Conservation (phyloP, 2,113 vertebrate genomes). For the Charadrius vociferus region DNA sequence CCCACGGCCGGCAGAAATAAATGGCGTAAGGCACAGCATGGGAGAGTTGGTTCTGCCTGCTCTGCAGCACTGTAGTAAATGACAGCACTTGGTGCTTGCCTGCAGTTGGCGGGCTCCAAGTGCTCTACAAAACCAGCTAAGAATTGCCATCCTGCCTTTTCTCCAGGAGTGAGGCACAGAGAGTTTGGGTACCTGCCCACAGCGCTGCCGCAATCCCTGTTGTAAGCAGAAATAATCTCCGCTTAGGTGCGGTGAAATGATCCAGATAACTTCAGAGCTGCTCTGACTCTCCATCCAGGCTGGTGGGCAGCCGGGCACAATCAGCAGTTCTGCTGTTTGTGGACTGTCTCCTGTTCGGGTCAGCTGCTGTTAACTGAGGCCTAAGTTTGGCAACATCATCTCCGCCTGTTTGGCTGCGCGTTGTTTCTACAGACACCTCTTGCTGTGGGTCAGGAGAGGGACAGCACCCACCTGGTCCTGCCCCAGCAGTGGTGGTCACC, state of each 20-base stretch:
- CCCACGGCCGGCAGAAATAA: not conserved
- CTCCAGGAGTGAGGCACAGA: not conserved
- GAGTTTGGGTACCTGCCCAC: not conserved
- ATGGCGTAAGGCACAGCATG: not conserved
- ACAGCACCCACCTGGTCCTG: not conserved
- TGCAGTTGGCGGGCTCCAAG: not conserved
- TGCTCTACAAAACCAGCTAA: not conserved
- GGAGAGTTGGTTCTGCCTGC: not conserved
- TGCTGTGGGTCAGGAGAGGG: too few relatives aligned
- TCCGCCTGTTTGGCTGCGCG: not conserved
- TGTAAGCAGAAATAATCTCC: not conserved
- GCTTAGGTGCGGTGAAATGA: accelerated
- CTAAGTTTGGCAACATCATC: not conserved
- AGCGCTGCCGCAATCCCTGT: accelerated
- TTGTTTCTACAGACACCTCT: not conserved
- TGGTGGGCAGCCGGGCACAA: accelerated
- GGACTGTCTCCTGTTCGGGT: accelerated
- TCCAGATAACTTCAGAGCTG: not conserved
- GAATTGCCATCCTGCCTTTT: not conserved
- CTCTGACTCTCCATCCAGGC: not conserved
- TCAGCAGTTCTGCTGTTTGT: not conserved
- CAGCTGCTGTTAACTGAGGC: not conserved
- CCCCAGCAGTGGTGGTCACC: not conserved
- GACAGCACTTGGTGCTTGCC: not conserved
- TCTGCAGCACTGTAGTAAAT: not conserved